phyloP scores from a whole-genome alignment of 2,113 vertebrate species.

The Mustela nigripes region DNA sequence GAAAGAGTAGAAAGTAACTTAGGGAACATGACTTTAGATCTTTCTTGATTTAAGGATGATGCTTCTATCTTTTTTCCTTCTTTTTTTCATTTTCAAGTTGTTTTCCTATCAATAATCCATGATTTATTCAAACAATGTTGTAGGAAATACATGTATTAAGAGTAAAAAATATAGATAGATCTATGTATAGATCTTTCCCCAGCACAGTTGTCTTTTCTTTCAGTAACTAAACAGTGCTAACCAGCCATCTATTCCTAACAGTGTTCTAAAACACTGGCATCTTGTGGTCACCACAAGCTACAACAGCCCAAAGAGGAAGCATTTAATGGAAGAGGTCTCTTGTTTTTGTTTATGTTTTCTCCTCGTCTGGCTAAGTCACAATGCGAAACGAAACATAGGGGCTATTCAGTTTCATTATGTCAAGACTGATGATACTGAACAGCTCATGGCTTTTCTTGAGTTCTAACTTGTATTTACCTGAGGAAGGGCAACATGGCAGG shows the following conservation, averaged over 20 bases:
- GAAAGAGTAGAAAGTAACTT: neutral
- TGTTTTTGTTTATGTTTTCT: neutral
- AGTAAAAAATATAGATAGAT: neutral
- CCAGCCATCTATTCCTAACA: neutral
- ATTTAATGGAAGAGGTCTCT: neutral
- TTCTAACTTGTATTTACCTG: neutral
- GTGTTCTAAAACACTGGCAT: neutral
- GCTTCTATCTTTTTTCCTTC: neutral
- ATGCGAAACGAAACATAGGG: neutral
- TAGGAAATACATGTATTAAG: neutral
- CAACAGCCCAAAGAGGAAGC: neutral
- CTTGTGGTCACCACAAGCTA: neutral
- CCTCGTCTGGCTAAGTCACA: neutral
- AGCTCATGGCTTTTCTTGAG: neutral
- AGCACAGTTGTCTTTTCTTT: neutral
- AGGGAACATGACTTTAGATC: neutral
- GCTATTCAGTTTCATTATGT: neutral
- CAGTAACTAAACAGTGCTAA: neutral
- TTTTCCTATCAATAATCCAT: neutral
- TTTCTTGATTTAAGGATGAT: neutral
- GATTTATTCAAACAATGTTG: neutral
- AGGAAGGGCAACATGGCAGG: neutral
- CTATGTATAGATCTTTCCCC: neutral
- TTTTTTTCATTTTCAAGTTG: neutral
- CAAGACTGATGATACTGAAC: neutral